Conservation (phyloP, 2,888 invertebrate species). For the Melipona beecheii region DNA sequence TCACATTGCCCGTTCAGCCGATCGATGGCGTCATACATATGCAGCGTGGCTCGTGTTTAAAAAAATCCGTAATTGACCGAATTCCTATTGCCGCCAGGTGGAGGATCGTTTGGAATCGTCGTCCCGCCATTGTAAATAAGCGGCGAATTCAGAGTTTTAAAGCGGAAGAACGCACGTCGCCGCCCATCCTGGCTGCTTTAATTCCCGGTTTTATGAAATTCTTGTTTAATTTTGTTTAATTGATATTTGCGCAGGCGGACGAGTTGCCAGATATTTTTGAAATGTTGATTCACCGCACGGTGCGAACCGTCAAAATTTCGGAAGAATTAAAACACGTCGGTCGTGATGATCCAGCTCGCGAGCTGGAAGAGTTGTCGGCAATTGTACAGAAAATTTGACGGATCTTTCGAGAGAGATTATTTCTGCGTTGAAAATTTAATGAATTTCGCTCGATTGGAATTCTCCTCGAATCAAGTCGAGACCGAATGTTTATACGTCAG, state of each 20-base stretch:
- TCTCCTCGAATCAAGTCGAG: neutral
- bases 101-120: neutral
- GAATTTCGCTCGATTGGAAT: neutral
- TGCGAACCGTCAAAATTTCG: neutral
- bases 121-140: neutral
- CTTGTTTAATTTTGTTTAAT: neutral
- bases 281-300: neutral
- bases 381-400: neutral
- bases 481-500: neutral
- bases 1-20: neutral
- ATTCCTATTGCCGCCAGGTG: neutral
- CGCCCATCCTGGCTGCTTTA: neutral
- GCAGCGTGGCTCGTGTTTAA: neutral
- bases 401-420: neutral
- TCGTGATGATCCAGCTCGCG: neutral
- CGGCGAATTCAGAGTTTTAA: neutral
- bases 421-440: neutral
- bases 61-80: slow-evolving; percentile 11
- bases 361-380: neutral
- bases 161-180: neutral
- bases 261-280: neutral
- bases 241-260: neutral
- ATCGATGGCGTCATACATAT: slow-evolving; percentile 14
- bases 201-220: neutral
- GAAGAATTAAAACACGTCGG: neutral